Evolutionary conservation across 1,140 invertebrate species (phyloP), one percentile per base, ranked within the genome.

Genomic region (Drosophila pallidifrons): DNA sequence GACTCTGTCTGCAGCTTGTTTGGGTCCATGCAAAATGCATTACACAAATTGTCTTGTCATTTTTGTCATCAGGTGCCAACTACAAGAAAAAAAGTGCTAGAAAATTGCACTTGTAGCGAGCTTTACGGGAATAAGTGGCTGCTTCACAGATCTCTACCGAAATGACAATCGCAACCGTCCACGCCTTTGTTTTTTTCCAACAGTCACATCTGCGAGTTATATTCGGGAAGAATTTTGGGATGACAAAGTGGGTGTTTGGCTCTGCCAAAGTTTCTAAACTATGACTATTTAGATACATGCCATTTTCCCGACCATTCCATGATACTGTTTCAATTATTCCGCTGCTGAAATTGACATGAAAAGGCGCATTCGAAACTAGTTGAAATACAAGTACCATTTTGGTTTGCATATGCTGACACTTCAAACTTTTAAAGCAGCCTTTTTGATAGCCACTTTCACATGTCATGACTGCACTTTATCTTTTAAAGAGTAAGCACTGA

Each of bases 41-140:
- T 54, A 54, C 30, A 32, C 51, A 54, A 54, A 54, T 54, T 54
- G 51, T 16, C 28, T 32, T 25, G 51, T 35, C 30, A 54, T 7
- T 54, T 7, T 13, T 54, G 51, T 35, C 51, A 54, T 30, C 51
- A 54, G 51, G 51, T 54, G 51, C 30, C 51, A 32, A n/a, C n/a
- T 54, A 54, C n/a, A 54, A 7, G 7, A 35, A 54, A 54, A n/a
- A 54, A 16, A 54, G 20, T 35, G 6, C 51, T 13, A 35, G 51
- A 5, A 32, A 54, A 54, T 54, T 54, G 28, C 28, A 1, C n/a
- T 54, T n/a, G 2, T 10, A 3, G 8, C 11, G 11, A n/a, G 10
- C 2, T 15, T 13, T 13, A 54, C 7, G 28, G 1, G 30, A 54
- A 54, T 54, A 30, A n/a, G n/a, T 13, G 6, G 28, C n/a, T 35